Percentiles rank a stretch among this genome's conserved stretches.
These are phyloP conservation scores for Antechinus stuartii DNA, from an alignment of 2,113 vertebrate species.

Conservation along the genomic window DNA sequence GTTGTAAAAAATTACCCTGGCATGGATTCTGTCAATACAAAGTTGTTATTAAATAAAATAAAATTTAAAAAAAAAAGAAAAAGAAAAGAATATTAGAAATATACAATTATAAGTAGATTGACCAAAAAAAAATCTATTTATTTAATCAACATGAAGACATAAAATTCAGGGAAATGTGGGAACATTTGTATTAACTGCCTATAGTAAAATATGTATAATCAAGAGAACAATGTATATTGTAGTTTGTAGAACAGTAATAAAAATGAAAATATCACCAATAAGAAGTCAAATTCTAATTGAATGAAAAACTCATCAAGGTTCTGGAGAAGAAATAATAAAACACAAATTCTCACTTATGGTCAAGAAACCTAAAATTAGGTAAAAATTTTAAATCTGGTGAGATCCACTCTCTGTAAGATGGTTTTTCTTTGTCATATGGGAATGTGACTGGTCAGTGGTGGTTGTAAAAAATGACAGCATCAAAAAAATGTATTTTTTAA, in stretches of 20 bases:
- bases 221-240: background rate
- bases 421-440: background rate
- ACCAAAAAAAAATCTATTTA: background rate
- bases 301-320: background rate
- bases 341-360: background rate
- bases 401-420: background rate
- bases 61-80: too few species aligned
- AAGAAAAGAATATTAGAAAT: background rate
- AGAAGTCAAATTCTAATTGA: background rate
- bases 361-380: background rate
- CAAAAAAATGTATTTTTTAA: background rate
- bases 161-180: background rate
- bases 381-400: background rate
- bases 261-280: background rate
- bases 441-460: background rate
- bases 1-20: too few species aligned
- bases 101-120: background rate
- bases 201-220: background rate
- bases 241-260: background rate
- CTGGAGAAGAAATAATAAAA: background rate
- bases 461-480: background rate
- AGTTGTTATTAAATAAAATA: too few species aligned
- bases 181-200: background rate
- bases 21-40: too few species aligned
- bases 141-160: background rate